Percentiles rank a stretch among this genome's conserved stretches.
Conservation (phyloP, 2,888 invertebrate genomes). For the Mylabris sibirica region DNA sequence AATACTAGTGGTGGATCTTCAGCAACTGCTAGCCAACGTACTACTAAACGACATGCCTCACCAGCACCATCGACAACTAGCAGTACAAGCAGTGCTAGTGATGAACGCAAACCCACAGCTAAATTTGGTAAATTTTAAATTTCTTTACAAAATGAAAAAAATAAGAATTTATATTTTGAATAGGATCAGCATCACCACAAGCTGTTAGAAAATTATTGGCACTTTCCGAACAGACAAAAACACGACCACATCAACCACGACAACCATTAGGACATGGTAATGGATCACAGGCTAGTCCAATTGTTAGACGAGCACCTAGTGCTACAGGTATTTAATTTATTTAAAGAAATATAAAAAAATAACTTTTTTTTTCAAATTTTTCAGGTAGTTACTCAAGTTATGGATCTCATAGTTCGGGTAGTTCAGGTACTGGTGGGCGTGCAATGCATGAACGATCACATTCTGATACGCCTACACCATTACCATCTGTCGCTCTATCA, state of each 20-base stretch:
- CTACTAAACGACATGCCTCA: conserved; percentile 83
- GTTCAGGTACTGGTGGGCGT: conserved; percentile 62
- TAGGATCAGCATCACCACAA: conserved; percentile 93
- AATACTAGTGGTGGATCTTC: conserved; percentile 65
- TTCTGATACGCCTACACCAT: conserved; percentile 85
- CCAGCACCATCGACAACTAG: conserved; percentile 93
- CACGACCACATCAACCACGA: conserved; percentile 86
- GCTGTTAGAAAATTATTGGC: conserved; percentile 95
- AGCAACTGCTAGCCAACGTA: conserved; percentile 55
- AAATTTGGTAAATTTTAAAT: conserved; percentile 66
- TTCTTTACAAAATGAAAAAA: not conserved
- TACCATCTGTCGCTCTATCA: conserved; percentile 87
- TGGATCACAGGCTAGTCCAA: conserved; percentile 70
- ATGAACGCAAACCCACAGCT: conserved; percentile 70
- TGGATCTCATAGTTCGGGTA: conserved; percentile 63
- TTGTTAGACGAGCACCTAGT: conserved; percentile 64
- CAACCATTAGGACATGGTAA: conserved; percentile 67
- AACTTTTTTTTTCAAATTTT: conserved; percentile 6
- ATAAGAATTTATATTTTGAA: conserved; percentile 19
- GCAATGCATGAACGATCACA: conserved; percentile 88
- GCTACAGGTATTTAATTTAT: conserved; percentile 54
- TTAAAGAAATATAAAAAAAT: not conserved
- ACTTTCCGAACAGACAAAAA: conserved; percentile 86
- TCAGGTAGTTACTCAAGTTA: conserved; percentile 65
- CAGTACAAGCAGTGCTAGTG: conserved; percentile 88